Evolutionary conservation across 2,797 vertebrate genomes (phyloP).

Genomic region (Clarias platycephalus): DNA sequence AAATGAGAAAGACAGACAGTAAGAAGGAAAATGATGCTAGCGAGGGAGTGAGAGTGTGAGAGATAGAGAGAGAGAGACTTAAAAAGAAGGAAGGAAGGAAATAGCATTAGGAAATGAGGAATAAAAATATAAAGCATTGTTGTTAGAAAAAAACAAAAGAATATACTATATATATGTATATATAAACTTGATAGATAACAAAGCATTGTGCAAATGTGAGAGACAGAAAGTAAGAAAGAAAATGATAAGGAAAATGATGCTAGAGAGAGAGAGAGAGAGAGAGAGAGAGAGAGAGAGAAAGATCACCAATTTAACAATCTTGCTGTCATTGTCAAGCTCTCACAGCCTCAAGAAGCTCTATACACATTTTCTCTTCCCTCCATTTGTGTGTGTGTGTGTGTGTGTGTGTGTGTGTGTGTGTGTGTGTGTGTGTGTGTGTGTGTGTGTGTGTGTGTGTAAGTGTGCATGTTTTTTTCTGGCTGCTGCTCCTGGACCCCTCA

Average conservation of each 20-base stretch:
- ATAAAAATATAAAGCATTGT: background rate
- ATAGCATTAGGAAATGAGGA: background rate
- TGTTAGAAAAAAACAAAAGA: conserved; percentile 8
- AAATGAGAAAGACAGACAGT: too few relatives aligned
- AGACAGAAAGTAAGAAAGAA: conserved; percentile 19
- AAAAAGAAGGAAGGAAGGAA: background rate
- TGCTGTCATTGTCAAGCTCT: conserved; percentile 58
- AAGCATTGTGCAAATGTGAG: background rate
- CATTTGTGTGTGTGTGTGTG: conserved; percentile 42
- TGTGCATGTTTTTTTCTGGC: conserved; percentile 35
- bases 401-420: conserved; percentile 51
- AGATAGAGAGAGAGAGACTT: too few relatives aligned
- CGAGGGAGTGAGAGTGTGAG: too few relatives aligned
- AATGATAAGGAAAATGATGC: conserved; percentile 40
- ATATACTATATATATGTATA: background rate
- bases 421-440: conserved; percentile 43
- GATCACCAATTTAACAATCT: conserved; percentile 56
- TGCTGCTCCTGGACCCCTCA: conserved; percentile 46
- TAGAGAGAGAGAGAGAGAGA: conserved; percentile 3
- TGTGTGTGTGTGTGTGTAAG: conserved; percentile 52
- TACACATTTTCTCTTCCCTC: conserved; percentile 12
- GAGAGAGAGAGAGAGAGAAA: conserved; percentile 43
- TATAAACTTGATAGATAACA: background rate
- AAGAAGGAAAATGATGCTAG: too few relatives aligned
- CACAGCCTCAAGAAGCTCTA: conserved; percentile 7